These are phyloP conservation scores for Prolemur simus DNA, from an alignment of 2,113 vertebrate species.

Conservation along the genomic window DNA sequence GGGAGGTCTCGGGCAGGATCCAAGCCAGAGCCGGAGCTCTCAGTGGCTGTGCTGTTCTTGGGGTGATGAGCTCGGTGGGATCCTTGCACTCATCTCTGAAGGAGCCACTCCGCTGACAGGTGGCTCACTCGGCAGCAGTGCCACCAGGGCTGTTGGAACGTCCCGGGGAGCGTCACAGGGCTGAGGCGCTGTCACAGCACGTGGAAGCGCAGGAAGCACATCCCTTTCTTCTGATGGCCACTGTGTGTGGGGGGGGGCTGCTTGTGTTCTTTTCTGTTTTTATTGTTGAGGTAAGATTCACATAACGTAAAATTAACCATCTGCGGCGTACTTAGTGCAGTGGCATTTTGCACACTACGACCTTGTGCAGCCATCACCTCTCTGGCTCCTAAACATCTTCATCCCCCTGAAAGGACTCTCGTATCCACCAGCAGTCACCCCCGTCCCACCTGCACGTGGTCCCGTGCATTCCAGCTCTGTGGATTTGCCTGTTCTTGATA, in stretches of 20 bases:
- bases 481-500: rapidly evolving
- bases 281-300: not conserved
- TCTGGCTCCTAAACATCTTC: not conserved
- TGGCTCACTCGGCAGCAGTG: rapidly evolving
- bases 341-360: rapidly evolving
- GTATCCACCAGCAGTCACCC: rapidly evolving
- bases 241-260: too few relatives aligned
- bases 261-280: not conserved
- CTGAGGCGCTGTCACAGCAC: not conserved
- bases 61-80: rapidly evolving
- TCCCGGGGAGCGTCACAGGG: rapidly evolving
- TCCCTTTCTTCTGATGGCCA: not conserved
- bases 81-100: rapidly evolving
- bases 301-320: not conserved
- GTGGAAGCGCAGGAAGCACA: too few relatives aligned
- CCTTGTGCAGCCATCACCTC: rapidly evolving
- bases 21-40: rapidly evolving
- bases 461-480: rapidly evolving
- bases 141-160: rapidly evolving
- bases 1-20: rapidly evolving
- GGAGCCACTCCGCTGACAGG: rapidly evolving
- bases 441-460: rapidly evolving
- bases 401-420: not conserved
- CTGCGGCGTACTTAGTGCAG: not conserved
- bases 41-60: rapidly evolving